Conservation (phyloP, 2,888 invertebrate species). For the Podabrus alpinus region DNA sequence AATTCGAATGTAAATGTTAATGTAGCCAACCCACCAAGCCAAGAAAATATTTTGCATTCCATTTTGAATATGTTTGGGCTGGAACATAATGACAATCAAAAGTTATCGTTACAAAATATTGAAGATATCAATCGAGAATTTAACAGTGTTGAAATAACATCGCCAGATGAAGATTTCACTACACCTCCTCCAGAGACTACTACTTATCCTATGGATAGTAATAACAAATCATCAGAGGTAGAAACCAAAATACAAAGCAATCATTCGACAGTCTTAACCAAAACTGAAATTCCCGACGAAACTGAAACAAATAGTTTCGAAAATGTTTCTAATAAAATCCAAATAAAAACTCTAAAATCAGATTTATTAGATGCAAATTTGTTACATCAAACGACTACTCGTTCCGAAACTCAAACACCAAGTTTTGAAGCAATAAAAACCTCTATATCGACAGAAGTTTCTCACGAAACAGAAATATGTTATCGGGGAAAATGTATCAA, state of each 20-base stretch:
- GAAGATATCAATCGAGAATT: neutral
- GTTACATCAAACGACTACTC: neutral
- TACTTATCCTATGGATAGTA: neutral
- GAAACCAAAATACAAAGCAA: neutral
- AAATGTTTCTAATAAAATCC: neutral
- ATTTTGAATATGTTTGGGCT: constrained; percentile 53
- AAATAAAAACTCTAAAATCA: neutral
- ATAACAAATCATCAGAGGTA: neutral
- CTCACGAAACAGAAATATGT: constrained; percentile 87
- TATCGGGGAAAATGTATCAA: constrained; percentile 85
- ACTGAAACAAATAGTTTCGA: neutral
- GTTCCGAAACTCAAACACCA: constrained; percentile 50
- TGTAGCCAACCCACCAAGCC: constrained; percentile 36
- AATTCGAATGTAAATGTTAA: constrained; percentile 36
- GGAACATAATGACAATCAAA: neutral
- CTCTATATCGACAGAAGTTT: constrained; percentile 79
- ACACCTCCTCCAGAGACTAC: neutral
- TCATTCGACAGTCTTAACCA: neutral
- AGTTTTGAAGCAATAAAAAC: constrained; percentile 68
- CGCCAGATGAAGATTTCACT: constrained; percentile 46
- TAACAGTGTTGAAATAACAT: constrained; percentile 37
- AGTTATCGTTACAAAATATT: neutral
- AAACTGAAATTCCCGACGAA: neutral
- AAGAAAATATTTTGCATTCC: constrained; percentile 45
- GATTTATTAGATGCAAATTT: neutral